phyloP scores from a whole-genome alignment of 2,113 vertebrate species.

The Gadus chalcogrammus region DNA sequence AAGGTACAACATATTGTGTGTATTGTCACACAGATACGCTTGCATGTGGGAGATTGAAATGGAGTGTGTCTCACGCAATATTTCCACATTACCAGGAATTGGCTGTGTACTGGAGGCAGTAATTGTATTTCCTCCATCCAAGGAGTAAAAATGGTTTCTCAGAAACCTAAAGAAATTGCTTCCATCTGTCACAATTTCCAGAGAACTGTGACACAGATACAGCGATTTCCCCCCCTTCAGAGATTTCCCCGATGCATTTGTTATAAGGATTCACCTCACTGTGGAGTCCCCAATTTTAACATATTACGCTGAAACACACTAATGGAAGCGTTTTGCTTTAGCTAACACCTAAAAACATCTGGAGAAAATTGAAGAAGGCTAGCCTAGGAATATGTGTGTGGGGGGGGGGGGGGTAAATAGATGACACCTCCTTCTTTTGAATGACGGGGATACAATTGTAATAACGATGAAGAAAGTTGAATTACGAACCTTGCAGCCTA shows the following conservation, averaged over 20 bases:
- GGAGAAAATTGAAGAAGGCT: constrained; percentile 2
- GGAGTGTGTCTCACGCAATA: constrained; percentile 29
- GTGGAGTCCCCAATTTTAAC: constrained; percentile 25
- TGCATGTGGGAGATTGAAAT: constrained; percentile 15
- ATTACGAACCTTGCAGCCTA: constrained; percentile 62
- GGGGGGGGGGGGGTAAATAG: constrained; percentile 40
- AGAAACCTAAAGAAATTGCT: constrained; percentile 55
- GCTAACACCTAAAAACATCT: constrained; percentile 43
- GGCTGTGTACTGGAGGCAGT: constrained; percentile 32
- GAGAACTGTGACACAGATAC: constrained; percentile 44
- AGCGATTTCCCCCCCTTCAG: neutral
- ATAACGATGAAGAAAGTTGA: constrained; percentile 71
- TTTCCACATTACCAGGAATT: constrained; percentile 11
- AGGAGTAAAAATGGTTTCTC: constrained; percentile 47
- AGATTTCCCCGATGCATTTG: constrained; percentile 37
- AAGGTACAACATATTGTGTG: constrained; percentile 19
- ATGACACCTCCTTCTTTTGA: constrained; percentile 45
- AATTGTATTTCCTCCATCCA: constrained; percentile 44
- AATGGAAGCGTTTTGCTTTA: constrained; percentile 39
- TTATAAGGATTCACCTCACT: constrained; percentile 50
- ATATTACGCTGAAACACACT: constrained; percentile 32
- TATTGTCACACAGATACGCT: constrained; percentile 26
- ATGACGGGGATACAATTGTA: constrained; percentile 58
- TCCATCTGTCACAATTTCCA: constrained; percentile 64
- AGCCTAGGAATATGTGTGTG: neutral